phyloP scores from a whole-genome alignment of 2,888 invertebrate genomes.

The Pimpla rufipes region DNA sequence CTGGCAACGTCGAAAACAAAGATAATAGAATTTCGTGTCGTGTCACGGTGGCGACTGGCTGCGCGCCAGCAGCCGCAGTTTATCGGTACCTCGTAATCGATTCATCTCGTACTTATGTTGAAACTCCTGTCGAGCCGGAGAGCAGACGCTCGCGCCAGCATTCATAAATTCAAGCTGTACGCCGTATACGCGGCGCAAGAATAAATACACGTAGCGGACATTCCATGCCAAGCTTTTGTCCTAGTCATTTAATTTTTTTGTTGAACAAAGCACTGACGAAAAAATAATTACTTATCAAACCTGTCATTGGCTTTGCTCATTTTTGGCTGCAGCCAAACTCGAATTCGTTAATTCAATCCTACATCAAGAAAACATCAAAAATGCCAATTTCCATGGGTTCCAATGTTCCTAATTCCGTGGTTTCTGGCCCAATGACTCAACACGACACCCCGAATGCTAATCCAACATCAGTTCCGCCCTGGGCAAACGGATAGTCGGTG shows the following conservation, averaged over 20 bases:
- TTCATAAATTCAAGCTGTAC: slow-evolving; percentile 24
- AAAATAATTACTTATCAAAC: not conserved
- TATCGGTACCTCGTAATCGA: slow-evolving; percentile 59
- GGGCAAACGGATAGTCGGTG: too few relatives aligned
- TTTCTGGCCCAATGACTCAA: too few relatives aligned
- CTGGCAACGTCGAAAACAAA: slow-evolving; percentile 26
- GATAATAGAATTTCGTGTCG: slow-evolving; percentile 67
- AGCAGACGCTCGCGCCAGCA: slow-evolving; percentile 26
- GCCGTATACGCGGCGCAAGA: not conserved
- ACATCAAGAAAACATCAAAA: too few relatives aligned
- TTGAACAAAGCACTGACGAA: not conserved
- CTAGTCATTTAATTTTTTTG: too few relatives aligned
- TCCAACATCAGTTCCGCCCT: too few relatives aligned
- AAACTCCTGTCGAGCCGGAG: slow-evolving; percentile 41
- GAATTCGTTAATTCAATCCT: too few relatives aligned
- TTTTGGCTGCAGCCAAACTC: too few relatives aligned
- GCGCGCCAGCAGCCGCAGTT: slow-evolving; percentile 26
- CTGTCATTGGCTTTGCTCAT: too few relatives aligned
- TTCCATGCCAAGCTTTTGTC: not conserved
- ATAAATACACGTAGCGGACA: slow-evolving; percentile 1
- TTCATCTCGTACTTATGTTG: slow-evolving; percentile 56
- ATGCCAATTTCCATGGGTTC: not conserved
- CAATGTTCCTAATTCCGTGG: too few relatives aligned
- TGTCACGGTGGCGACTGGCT: slow-evolving; percentile 37
- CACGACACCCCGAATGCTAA: too few relatives aligned